Evolutionary conservation across 2,113 vertebrate genomes (phyloP).

Genomic region (Rhinolophus sinicus): DNA sequence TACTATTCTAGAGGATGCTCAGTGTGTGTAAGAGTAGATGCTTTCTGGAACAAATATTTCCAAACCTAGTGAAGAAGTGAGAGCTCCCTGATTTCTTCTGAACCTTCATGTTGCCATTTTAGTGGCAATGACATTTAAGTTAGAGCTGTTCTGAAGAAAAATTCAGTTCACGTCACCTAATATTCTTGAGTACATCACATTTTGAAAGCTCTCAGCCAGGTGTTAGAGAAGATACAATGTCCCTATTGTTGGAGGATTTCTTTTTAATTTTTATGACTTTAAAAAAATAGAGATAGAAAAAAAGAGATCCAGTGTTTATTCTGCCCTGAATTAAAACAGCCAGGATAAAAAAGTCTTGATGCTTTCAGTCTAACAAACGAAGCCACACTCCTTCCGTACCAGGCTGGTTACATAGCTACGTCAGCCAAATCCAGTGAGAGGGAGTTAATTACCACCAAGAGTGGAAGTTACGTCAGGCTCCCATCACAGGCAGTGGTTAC

Average conservation of each 20-base stretch:
- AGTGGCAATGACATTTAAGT: neutral
- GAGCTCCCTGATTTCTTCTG: neutral
- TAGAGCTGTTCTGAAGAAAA: neutral
- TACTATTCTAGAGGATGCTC: neutral
- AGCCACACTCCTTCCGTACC: neutral
- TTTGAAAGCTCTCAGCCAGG: neutral
- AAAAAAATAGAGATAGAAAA: neutral
- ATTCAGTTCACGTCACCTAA: neutral
- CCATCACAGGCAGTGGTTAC: neutral
- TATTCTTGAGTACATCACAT: neutral
- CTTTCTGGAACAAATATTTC: neutral
- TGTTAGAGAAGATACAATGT: neutral
- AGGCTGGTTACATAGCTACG: neutral
- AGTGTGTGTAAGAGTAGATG: neutral
- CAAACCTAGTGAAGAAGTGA: neutral
- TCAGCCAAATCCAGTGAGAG: neutral
- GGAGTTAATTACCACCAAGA: neutral
- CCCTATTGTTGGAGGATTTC: neutral
- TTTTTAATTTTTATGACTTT: conserved; percentile 22
- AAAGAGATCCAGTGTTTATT: neutral
- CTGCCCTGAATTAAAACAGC: neutral
- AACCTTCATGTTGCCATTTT: neutral
- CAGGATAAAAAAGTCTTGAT: neutral
- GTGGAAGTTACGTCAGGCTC: neutral
- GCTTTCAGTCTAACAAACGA: neutral